These are phyloP conservation scores for Megaleporinus macrocephalus DNA, from an alignment of 2,113 vertebrate genomes.

Conservation along the genomic window DNA sequence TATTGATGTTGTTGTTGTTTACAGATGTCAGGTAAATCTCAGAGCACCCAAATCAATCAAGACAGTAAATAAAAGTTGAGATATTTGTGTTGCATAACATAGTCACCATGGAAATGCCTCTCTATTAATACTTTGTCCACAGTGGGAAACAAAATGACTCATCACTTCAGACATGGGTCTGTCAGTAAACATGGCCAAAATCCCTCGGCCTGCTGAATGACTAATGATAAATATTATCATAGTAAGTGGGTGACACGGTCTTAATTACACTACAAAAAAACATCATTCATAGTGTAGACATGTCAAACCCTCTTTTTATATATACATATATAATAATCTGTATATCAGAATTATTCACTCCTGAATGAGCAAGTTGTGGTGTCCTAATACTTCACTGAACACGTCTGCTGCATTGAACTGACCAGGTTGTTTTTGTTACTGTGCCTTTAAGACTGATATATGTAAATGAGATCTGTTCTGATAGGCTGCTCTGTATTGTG, in stretches of 20 bases:
- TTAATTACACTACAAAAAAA: neutral
- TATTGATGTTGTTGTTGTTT: neutral
- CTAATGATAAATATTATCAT: constrained; percentile 33
- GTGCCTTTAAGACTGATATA: no score
- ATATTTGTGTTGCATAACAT: neutral
- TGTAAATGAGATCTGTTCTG: no score
- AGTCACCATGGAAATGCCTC: neutral
- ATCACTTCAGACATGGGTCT: neutral
- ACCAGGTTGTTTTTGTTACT: no score
- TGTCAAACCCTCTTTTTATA: neutral
- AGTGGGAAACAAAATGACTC: constrained; percentile 6
- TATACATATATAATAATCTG: no score
- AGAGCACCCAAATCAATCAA: neutral
- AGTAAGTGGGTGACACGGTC: constrained; percentile 24
- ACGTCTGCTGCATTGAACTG: no score
- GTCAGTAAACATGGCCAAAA: constrained; percentile 20
- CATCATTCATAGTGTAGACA: neutral
- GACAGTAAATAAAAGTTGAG: neutral
- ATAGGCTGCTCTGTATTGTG: no score
- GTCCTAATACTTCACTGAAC: no score
- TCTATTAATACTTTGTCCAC: constrained; percentile 13
- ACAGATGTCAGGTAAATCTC: neutral
- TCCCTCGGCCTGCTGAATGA: constrained; percentile 25
- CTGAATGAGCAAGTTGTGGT: no score
- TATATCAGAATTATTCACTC: no score